Evolutionary conservation across 2,113 vertebrate genomes (phyloP).

Genomic region (Tetraodon nigroviridis): DNA sequence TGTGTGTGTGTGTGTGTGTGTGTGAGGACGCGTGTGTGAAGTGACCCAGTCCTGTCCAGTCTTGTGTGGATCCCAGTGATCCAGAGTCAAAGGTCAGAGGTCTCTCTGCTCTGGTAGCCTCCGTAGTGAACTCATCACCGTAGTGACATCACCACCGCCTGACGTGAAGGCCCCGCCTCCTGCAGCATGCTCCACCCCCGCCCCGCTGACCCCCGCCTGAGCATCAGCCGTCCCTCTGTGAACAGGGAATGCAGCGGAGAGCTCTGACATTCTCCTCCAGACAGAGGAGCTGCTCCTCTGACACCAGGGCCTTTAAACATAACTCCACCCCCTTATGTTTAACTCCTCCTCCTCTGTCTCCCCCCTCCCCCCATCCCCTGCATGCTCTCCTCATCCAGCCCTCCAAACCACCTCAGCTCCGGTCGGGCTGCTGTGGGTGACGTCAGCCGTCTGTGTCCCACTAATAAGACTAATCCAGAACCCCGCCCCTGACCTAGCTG

Average conservation of each 20-base stretch:
- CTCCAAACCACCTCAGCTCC: slow-evolving; percentile 21
- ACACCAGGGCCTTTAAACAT: slow-evolving; percentile 57
- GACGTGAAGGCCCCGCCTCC: slow-evolving; percentile 48
- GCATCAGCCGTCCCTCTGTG: slow-evolving; percentile 52
- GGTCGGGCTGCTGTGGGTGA: slow-evolving; percentile 9
- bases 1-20: slow-evolving; percentile 5
- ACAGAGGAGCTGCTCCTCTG: slow-evolving; percentile 30
- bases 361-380: slow-evolving; percentile 40
- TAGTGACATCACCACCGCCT: slow-evolving; percentile 49
- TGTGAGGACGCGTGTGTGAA: slow-evolving; percentile 13
- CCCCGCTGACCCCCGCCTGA: slow-evolving; percentile 40
- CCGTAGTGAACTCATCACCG: slow-evolving; percentile 49
- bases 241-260: slow-evolving; percentile 32
- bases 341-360: slow-evolving; percentile 42
- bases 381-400: slow-evolving; percentile 50
- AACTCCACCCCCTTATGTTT: slow-evolving; percentile 56
- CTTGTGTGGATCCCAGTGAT: slow-evolving; percentile 70
- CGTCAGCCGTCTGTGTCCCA: slow-evolving; percentile 1
- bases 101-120: slow-evolving; percentile 56
- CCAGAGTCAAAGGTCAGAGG: slow-evolving; percentile 65
- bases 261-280: slow-evolving; percentile 33
- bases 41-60: slow-evolving; percentile 63
- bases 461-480: slow-evolving; percentile 47
- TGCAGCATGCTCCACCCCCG: slow-evolving; percentile 59
- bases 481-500: no score